phyloP scores from a whole-genome alignment of 2,888 invertebrate genomes.

The Linyphia triangularis region DNA sequence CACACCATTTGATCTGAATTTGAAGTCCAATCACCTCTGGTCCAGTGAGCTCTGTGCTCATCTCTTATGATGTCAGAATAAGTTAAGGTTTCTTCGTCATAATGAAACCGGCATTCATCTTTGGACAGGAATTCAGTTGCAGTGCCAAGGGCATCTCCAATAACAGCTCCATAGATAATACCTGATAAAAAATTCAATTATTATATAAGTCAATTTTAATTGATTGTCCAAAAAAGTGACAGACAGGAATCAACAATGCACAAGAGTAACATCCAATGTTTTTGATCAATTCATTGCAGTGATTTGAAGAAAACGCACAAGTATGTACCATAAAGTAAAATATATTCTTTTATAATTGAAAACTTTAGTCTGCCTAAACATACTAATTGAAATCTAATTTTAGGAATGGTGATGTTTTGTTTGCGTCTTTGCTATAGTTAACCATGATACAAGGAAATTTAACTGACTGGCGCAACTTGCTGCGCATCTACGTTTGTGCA shows the following conservation, averaged over 20 bases:
- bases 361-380: no score
- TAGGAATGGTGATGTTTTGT: no score
- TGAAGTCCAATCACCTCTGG: constrained; percentile 80
- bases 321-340: no score
- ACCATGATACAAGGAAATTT: no score
- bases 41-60: constrained; percentile 79
- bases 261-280: neutral
- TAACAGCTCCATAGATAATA: constrained; percentile 68
- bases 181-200: constrained; percentile 53
- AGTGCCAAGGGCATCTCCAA: constrained; percentile 71
- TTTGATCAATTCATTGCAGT: neutral
- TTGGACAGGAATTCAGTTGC: constrained; percentile 78
- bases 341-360: no score
- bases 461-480: no score
- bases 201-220: no score
- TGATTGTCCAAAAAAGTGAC: neutral
- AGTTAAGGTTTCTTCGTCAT: constrained; percentile 77
- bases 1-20: constrained; percentile 80
- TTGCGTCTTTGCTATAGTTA: no score
- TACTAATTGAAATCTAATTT: no score
- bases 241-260: neutral
- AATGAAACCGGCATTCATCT: constrained; percentile 80
- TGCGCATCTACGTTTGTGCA: no score
- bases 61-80: constrained; percentile 79
- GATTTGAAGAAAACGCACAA: neutral